phyloP scores from a whole-genome alignment of 1,140 invertebrate genomes.

The Onthophagus taurus region DNA sequence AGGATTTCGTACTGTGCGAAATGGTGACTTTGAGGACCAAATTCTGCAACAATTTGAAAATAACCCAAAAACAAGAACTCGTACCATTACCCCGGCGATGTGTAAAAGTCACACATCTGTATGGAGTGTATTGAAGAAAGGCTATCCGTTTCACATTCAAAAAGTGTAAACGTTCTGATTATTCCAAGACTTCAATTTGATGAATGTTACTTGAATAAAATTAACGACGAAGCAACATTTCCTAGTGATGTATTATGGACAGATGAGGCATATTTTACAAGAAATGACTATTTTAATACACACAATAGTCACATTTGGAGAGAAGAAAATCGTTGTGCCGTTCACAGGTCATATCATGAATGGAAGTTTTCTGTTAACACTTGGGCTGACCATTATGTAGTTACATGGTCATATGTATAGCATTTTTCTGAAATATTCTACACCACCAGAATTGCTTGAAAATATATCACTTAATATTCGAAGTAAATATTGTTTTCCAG shows the following conservation, averaged over 20 bases:
- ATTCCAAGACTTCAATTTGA: not conserved
- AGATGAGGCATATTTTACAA: not conserved
- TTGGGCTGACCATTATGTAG: slow-evolving; percentile 1
- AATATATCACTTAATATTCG: no score
- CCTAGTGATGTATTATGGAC: not conserved
- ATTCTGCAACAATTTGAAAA: slow-evolving; percentile 5
- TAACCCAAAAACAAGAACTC: slow-evolving; percentile 4
- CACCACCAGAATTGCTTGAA: no score
- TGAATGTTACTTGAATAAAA: not conserved
- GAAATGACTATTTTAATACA: not conserved
- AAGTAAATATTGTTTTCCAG: no score
- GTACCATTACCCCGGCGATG: not conserved
- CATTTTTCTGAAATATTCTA: not conserved
- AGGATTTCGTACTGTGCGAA: not conserved
- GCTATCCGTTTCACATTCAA: not conserved
- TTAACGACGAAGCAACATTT: not conserved
- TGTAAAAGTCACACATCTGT: not conserved
- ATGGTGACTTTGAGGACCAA: slow-evolving; percentile 5
- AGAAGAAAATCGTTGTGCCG: not conserved
- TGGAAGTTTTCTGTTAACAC: slow-evolving; percentile 1
- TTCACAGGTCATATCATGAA: not conserved
- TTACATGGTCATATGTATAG: not conserved
- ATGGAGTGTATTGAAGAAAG: no score
- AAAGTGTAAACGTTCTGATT: slow-evolving; percentile 6
- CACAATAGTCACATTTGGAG: not conserved